Conservation (phyloP, 1,140 invertebrate genomes). For the Gonioctena quinquepunctata region DNA sequence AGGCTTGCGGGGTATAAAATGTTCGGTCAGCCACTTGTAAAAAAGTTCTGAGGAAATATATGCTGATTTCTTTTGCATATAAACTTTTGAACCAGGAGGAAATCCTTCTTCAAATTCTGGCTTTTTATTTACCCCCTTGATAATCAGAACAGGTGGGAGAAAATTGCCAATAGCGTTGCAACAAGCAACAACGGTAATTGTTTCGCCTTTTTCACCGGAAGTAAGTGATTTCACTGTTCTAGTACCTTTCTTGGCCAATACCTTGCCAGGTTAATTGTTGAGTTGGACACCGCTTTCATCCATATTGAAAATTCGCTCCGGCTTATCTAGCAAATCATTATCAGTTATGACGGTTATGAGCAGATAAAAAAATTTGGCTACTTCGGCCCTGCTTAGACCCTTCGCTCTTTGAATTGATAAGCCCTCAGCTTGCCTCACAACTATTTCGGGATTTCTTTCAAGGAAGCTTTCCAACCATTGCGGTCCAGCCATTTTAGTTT, state of each 20-base stretch:
- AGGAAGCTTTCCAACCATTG: slow-evolving; percentile 46
- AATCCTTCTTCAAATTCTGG: slow-evolving; percentile 40
- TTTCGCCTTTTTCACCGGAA: slow-evolving; percentile 42
- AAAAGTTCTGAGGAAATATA: slow-evolving; percentile 42
- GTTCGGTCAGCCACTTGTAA: slow-evolving; percentile 34
- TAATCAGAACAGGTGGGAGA: slow-evolving; percentile 33
- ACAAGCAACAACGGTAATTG: slow-evolving; percentile 35
- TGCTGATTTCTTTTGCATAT: slow-evolving; percentile 39
- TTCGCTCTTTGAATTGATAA: slow-evolving; percentile 48
- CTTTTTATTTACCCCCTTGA: slow-evolving; percentile 41
- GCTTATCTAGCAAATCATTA: slow-evolving; percentile 40
- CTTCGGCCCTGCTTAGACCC: slow-evolving; percentile 46
- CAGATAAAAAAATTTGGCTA: slow-evolving; percentile 46
- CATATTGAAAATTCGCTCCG: slow-evolving; percentile 53
- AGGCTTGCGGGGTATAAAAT: slow-evolving; percentile 51
- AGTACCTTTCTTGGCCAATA: slow-evolving; percentile 51
- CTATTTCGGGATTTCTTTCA: slow-evolving; percentile 48
- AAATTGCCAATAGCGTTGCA: slow-evolving; percentile 30
- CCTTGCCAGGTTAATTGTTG: slow-evolving; percentile 47
- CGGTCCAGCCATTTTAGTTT: slow-evolving; percentile 36
- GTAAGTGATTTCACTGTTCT: slow-evolving; percentile 39
- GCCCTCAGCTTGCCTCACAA: slow-evolving; percentile 42
- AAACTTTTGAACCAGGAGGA: slow-evolving; percentile 39
- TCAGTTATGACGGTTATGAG: slow-evolving; percentile 19
- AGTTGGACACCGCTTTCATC: slow-evolving; percentile 56